Evolutionary conservation across 2,888 invertebrate species (phyloP), one percentile per base, ranked within the genome.

Genomic region (Exocentrus adspersus): DNA sequence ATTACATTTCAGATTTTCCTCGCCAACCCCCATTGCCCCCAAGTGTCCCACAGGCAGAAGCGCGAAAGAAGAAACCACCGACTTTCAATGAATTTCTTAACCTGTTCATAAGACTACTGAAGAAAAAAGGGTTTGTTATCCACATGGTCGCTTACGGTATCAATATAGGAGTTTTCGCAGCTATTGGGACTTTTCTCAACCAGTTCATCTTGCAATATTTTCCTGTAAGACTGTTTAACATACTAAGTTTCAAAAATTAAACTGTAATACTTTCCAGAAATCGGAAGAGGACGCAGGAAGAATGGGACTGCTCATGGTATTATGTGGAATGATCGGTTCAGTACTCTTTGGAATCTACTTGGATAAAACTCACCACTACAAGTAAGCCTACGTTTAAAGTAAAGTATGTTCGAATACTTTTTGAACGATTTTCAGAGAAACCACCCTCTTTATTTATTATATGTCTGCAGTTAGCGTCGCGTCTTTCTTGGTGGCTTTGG

Each of bases 111-210:
- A 88, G 89, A 72, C 87, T 97, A 41, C 78, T 92, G 71, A 87
- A 87, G 70, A 87, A 87, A 82, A 83, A 86, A 21, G 91, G 92
- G 77, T 97, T 95, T 80, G 83, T 93, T 21, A 83, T 95, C 30
- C 87, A 96, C 21, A 86, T 93, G 52, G 77, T 93, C 53, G 93
- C 95, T 2, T 97, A 96, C 78, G 95, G 96, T 0, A 89, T 97
- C 76, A 98, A 97, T 83, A 94, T 96, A n/a, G 97, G 97, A 0
- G 92, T 93, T 2, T 98, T 96, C 83, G 97, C 97, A 80, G 97
- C 96, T 24, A 92, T 98, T 72, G 95, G 96, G 1, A 98, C 98
- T 0, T 87, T 97, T 42, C 88, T 98, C 53, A 96, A 95, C 81
- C 91, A 92, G 82, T 90, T 97, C 76, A 88, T 98, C 20, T 84